Percentiles rank a stretch among this genome's conserved stretches.
phyloP scores from a whole-genome alignment of 2,797 vertebrate species.

The Crenuchus spilurus region DNA sequence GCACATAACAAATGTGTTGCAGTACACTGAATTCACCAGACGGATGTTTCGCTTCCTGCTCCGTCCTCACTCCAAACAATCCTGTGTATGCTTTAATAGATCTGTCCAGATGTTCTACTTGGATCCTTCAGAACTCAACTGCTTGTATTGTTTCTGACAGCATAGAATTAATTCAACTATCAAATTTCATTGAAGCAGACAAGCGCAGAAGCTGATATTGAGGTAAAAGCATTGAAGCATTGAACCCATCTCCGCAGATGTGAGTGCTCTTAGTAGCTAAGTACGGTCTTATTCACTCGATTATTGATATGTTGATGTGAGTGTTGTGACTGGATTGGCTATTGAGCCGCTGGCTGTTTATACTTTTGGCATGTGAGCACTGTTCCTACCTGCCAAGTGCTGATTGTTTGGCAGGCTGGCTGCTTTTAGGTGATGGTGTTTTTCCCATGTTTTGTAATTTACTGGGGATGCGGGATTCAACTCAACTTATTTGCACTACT shows the following conservation, averaged over 20 bases:
- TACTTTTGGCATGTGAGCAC: constrained; percentile 33
- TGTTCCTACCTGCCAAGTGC: constrained; percentile 41
- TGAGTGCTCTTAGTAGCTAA: neutral
- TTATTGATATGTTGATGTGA: constrained; percentile 18
- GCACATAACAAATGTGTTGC: neutral
- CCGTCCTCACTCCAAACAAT: neutral
- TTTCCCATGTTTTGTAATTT: constrained; percentile 37
- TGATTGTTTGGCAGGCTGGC: constrained; percentile 48
- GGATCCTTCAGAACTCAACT: neutral
- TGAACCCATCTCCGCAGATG: neutral
- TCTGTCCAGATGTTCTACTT: neutral
- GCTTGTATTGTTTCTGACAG: neutral
- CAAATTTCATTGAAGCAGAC: constrained; percentile 1
- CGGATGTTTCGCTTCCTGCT: neutral
- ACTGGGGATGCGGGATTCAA: constrained; percentile 18
- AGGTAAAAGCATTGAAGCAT: neutral
- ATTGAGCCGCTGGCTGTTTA: constrained; percentile 40
- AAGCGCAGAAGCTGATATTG: neutral
- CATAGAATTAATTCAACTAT: constrained; percentile 2
- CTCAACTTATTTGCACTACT: constrained; percentile 23
- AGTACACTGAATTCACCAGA: too few species aligned
- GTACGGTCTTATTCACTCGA: neutral
- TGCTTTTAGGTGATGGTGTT: constrained; percentile 33
- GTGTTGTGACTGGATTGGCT: constrained; percentile 30
- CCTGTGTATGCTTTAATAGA: neutral